A percentile compares a stretch with the other conserved stretches of the same genome.
phyloP scores from a whole-genome alignment of 2,797 vertebrate species.

The Glyptemys insculpta region DNA sequence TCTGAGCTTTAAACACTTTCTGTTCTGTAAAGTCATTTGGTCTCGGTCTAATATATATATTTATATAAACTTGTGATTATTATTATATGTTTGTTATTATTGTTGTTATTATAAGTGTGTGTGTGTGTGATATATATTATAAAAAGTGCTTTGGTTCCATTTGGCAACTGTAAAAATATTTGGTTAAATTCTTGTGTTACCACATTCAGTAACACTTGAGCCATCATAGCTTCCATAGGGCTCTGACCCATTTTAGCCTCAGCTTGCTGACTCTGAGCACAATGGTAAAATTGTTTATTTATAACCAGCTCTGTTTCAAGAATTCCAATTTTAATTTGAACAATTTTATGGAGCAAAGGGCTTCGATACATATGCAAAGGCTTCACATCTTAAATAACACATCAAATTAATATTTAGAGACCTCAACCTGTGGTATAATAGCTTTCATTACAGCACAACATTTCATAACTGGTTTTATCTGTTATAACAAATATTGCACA shows the following conservation, averaged over 20 bases:
- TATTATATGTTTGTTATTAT: neutral
- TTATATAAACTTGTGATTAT: neutral
- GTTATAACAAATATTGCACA: slow-evolving; percentile 62
- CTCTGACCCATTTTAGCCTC: slow-evolving; percentile 65
- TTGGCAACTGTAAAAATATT: neutral
- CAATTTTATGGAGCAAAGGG: slow-evolving; percentile 59
- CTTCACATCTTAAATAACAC: slow-evolving; percentile 64
- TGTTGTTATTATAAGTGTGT: neutral
- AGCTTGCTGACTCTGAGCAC: slow-evolving; percentile 53
- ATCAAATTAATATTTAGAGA: slow-evolving; percentile 71
- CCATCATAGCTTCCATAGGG: neutral
- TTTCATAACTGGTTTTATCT: slow-evolving; percentile 58
- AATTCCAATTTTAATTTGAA: slow-evolving; percentile 52
- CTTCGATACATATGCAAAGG: slow-evolving; percentile 64
- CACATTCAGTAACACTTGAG: neutral
- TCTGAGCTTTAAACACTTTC: slow-evolving; percentile 59
- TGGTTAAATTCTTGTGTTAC: neutral
- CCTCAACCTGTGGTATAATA: slow-evolving; percentile 52
- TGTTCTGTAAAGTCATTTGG: slow-evolving; percentile 18
- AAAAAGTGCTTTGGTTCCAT: neutral
- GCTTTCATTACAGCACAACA: slow-evolving; percentile 59
- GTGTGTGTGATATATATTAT: too few relatives aligned
- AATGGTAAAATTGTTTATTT: slow-evolving; percentile 69
- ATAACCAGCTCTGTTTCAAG: slow-evolving; percentile 63
- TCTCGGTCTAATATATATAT: slow-evolving; percentile 21